Evolutionary conservation across 1,140 invertebrate species (phyloP).

Genomic region (Apis dorsata): DNA sequence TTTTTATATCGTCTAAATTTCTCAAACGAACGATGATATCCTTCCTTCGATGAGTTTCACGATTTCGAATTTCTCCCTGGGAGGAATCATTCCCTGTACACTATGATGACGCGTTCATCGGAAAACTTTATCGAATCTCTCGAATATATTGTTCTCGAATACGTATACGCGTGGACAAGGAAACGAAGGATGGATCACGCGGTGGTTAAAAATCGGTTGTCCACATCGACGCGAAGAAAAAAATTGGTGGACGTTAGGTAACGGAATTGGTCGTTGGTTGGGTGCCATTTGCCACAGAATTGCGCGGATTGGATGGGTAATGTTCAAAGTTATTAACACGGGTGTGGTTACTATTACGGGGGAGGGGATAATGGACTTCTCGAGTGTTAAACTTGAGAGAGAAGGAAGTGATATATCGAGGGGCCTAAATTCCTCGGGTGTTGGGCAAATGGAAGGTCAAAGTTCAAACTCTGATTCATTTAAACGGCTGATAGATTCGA

Average conservation of each 20-base stretch:
- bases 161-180: neutral
- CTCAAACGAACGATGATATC: no score
- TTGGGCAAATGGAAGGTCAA: neutral
- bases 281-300: no score
- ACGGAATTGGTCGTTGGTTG: neutral
- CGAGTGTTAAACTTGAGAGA: neutral
- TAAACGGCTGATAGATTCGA: neutral
- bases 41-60: no score
- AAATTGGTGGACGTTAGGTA: neutral
- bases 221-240: neutral
- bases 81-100: no score
- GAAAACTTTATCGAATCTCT: no score
- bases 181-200: constrained; percentile 23
- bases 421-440: neutral
- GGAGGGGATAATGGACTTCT: neutral
- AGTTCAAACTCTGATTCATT: constrained; percentile 14
- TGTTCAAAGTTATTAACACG: neutral
- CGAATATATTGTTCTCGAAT: no score
- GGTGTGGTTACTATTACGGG: neutral
- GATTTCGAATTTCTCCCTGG: no score
- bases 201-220: neutral
- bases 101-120: no score
- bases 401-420: neutral
- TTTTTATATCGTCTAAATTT: no score
- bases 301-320: neutral